Percentiles rank a stretch among this genome's conserved stretches.
Conservation (phyloP, 2,113 vertebrate species). For the Setophaga petechia region DNA sequence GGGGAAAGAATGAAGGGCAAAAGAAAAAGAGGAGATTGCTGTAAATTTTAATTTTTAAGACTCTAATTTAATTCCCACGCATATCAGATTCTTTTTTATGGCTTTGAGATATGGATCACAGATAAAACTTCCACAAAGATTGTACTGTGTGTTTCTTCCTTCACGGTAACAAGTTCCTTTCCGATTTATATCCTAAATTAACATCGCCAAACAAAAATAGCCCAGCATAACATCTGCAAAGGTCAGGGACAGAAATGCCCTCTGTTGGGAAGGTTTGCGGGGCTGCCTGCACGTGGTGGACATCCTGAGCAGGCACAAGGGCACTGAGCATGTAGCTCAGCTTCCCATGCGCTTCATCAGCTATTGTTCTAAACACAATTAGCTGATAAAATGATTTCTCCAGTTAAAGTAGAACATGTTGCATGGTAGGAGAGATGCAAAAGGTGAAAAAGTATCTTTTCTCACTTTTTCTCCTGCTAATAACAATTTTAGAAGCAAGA, state of each 20-base stretch:
- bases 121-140: not conserved
- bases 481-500: not conserved
- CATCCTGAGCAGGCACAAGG: constrained; percentile 35
- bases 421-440: not conserved
- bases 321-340: constrained; percentile 18
- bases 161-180: not conserved
- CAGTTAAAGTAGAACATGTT: not conserved
- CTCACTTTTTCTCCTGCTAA: not conserved
- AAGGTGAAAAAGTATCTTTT: not conserved
- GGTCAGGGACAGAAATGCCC: not conserved
- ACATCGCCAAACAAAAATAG: constrained; percentile 22
- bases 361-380: constrained; percentile 74
- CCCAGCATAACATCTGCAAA: not conserved
- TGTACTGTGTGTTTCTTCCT: not conserved
- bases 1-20: not conserved
- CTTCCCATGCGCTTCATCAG: constrained; percentile 57
- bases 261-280: not conserved
- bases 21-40: not conserved
- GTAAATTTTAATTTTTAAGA: not conserved
- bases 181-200: constrained; percentile 33
- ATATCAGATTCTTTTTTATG: not conserved
- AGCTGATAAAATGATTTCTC: constrained; percentile 45
- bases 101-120: not conserved
- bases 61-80: not conserved
- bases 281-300: not conserved